phyloP scores from a whole-genome alignment of 1,140 invertebrate genomes.

The Atopsyche davidsoni region DNA sequence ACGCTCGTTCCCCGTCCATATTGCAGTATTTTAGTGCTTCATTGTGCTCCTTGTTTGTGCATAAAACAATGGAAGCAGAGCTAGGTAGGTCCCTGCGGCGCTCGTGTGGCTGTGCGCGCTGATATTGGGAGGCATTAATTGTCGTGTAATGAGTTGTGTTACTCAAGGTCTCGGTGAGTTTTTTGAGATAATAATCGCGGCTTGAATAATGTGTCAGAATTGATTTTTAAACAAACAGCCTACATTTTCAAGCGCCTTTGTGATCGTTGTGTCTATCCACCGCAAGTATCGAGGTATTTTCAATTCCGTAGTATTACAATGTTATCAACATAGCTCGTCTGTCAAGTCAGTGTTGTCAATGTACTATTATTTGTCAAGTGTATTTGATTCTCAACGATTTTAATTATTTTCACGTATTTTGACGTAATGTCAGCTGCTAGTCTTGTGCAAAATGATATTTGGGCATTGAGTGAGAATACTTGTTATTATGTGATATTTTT shows the following conservation, averaged over 20 bases:
- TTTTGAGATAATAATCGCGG: conserved; percentile 13
- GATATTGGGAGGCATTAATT: conserved; percentile 22
- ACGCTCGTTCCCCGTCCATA: conserved; percentile 40
- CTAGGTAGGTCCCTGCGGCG: conserved; percentile 36
- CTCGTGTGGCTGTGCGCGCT: conserved; percentile 8
- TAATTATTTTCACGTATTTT: too few species aligned
- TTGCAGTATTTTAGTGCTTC: conserved; percentile 47
- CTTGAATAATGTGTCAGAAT: too few species aligned
- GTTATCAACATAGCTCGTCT: neutral
- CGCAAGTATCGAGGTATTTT: neutral
- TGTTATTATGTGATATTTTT: too few species aligned
- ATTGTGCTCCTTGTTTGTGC: conserved; percentile 45
- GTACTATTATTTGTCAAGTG: too few species aligned
- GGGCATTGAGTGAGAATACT: too few species aligned
- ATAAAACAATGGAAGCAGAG: conserved; percentile 45
- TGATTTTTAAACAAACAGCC: too few species aligned
- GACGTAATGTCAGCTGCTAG: too few species aligned
- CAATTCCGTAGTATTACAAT: neutral
- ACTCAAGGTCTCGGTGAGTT: conserved; percentile 20
- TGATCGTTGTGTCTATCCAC: neutral
- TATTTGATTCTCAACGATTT: too few species aligned
- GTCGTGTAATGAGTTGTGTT: conserved; percentile 22
- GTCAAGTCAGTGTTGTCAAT: conserved; percentile 1
- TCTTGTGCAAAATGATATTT: too few species aligned
- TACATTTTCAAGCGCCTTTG: too few species aligned